phyloP scores from a whole-genome alignment of 2,113 vertebrate species.

The Dasyurus viverrinus region DNA sequence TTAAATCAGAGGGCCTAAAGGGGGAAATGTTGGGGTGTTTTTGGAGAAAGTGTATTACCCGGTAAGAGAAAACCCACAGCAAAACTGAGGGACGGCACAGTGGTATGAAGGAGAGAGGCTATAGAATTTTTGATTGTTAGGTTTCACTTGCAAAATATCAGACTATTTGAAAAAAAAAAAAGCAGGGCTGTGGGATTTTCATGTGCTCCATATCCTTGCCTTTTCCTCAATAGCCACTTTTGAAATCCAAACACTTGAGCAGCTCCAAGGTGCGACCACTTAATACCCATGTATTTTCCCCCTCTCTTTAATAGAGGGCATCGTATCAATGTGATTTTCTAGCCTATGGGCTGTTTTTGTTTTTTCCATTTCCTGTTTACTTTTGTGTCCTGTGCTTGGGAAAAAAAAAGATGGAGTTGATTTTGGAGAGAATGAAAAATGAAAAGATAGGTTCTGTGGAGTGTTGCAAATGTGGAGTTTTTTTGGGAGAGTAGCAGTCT shows the following conservation, averaged over 20 bases:
- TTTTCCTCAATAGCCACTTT: not conserved
- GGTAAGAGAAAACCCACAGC: constrained; percentile 35
- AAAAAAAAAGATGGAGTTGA: constrained; percentile 12
- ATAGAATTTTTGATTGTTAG: rapidly evolving
- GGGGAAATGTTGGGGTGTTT: not conserved
- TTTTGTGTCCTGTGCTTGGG: constrained; percentile 5
- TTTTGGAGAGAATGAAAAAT: not conserved
- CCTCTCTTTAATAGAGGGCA: not conserved
- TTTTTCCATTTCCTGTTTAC: not conserved
- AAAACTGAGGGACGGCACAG: not conserved
- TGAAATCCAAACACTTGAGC: not conserved
- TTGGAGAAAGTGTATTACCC: not conserved
- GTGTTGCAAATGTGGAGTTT: not conserved
- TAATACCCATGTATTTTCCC: not conserved
- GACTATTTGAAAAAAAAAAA: not conserved
- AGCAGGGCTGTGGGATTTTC: not conserved
- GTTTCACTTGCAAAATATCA: rapidly evolving
- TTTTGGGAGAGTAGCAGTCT: not conserved
- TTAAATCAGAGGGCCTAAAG: constrained; percentile 26
- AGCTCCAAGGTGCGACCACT: not conserved
- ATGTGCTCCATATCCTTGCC: not conserved
- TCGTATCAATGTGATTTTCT: not conserved
- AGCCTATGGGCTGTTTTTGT: not conserved
- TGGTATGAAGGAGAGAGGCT: constrained; percentile 18
- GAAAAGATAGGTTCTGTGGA: not conserved